Base-by-base conservation (phyloP, 2,888 invertebrate genomes). In the Ormyrus nitidulus region DNA sequence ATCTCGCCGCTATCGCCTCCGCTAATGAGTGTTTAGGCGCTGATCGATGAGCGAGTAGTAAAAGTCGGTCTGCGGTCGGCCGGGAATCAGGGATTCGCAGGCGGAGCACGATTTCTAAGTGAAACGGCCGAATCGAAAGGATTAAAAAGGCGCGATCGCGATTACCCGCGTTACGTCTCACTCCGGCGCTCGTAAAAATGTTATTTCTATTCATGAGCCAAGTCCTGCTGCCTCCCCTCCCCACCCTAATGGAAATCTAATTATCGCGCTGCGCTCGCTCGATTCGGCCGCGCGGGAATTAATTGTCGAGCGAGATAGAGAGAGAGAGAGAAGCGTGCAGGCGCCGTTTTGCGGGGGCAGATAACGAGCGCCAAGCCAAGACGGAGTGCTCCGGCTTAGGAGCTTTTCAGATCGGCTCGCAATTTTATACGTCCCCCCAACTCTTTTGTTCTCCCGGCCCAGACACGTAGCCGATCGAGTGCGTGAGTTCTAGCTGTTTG, bases 1-100 rank as follows among this genome's bases (percentile, higher is more conserved):
- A 86, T 85, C 84, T 85, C 72, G 64, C 56, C 58, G 77, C 72
- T 80, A 34, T 34, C 73, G 77, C 51, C 68, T 65, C 13, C 73
- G 53, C 86, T 87, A 87, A 87, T 85, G 84, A 87, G 83, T 85
- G 85, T 87, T 87, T 87, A 86, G 11, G 65, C 46, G 11, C 61
- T 46, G 44, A 11, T n/a, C 13, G 3, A 19, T 13, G 2, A 46
- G 61, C 53, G 62, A 72, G 71, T 72, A 62, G 73, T 65, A 56
- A 64, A 65, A 65, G 73, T 48, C 56, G 54, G 34, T 2, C 44
- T 56, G 9, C 11, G 53, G 6, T 9, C 64, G 56, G n/a, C 44
- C 71, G 65, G 76, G 78, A 78, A 80, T 46, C 34, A 78, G 80
- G 61, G 76, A 68, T 10, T 76, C 62, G 19, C 69, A 68, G 65